A percentile compares a stretch with the other conserved stretches of the same genome.
Conservation (phyloP, 2,888 invertebrate genomes). For the Hemicrepidius hirtus region DNA sequence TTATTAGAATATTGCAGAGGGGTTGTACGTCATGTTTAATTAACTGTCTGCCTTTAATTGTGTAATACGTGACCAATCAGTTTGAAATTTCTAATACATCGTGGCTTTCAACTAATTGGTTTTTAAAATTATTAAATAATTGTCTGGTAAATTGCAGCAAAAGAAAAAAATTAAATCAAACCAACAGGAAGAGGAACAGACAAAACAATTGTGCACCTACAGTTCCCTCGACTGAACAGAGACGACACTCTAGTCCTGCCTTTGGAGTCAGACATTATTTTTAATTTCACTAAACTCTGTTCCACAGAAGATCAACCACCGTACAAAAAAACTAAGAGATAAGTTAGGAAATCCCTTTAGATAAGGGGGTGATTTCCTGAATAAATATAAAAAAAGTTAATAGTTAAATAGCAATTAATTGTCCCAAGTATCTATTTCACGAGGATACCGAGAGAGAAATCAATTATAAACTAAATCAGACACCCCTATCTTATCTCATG, state of each 20-base stretch:
- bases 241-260: too few relatives aligned
- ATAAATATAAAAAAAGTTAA: slow-evolving; percentile 1
- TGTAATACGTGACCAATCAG: too few relatives aligned
- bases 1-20: slow-evolving; percentile 4
- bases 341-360: slow-evolving; percentile 9
- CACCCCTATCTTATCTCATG: slow-evolving; percentile 42
- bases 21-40: neutral
- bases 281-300: too few relatives aligned
- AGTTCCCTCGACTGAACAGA: too few relatives aligned
- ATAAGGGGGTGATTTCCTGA: neutral
- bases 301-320: too few relatives aligned
- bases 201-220: too few relatives aligned
- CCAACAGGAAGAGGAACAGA: too few relatives aligned
- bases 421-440: slow-evolving; percentile 24
- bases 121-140: slow-evolving; percentile 7
- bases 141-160: too few relatives aligned
- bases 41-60: neutral
- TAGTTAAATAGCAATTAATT: slow-evolving; percentile 17
- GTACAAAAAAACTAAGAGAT: too few relatives aligned
- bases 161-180: too few relatives aligned
- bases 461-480: slow-evolving; percentile 50
- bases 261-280: too few relatives aligned
- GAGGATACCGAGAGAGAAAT: slow-evolving; percentile 28
- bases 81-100: neutral
- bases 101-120: neutral